Evolutionary conservation across 2,113 vertebrate species (phyloP).

Genomic region (Micronycteris hirsuta): DNA sequence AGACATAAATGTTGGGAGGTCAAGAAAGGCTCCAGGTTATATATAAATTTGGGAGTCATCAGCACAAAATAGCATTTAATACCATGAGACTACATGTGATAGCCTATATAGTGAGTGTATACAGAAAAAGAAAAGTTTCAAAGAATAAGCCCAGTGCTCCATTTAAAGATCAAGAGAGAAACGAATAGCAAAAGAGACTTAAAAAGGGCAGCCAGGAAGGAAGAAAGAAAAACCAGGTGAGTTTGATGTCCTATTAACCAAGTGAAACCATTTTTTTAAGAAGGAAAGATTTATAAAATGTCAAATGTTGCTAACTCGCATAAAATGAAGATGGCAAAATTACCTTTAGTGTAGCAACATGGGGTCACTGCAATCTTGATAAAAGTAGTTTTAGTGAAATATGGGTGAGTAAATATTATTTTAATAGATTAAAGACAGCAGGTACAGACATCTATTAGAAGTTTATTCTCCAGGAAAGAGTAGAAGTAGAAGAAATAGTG

Average conservation of each 20-base stretch:
- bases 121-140: neutral
- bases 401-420: neutral
- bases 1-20: neutral
- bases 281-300: neutral
- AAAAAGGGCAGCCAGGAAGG: neutral
- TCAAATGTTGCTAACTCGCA: neutral
- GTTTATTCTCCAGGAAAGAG: neutral
- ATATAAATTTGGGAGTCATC: neutral
- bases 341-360: neutral
- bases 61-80: neutral
- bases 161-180: neutral
- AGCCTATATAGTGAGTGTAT: neutral
- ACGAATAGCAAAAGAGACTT: neutral
- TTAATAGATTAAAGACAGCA: neutral
- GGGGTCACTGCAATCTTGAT: neutral
- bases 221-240: neutral
- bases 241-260: neutral
- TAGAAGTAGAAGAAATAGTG: neutral
- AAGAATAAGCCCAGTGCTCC: neutral
- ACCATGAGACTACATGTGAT: neutral
- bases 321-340: neutral
- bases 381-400: neutral
- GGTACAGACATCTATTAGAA: neutral
- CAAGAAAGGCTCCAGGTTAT: neutral
- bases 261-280: neutral